Base-by-base conservation (phyloP, 2,113 vertebrate species). In the Oxygymnocypris stewartii region DNA sequence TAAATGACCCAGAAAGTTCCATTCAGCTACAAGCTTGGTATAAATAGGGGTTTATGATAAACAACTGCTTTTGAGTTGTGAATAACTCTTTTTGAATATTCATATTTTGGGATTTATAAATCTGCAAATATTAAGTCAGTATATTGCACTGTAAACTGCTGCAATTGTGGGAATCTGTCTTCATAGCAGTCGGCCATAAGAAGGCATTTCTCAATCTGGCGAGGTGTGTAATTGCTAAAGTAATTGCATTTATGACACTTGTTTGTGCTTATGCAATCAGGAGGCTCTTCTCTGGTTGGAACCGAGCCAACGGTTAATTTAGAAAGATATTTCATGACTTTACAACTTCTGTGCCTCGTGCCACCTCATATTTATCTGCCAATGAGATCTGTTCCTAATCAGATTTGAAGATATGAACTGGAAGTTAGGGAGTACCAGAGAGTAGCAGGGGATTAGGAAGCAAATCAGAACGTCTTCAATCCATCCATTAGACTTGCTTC, bases 1-100 rank as follows among this genome's bases (percentile, higher is more conserved):
- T 92, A 85, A 89, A 82, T 84, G 91, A 59, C 82, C 79, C 86
- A 94, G 89, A 89, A 90, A 92, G 90, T 87, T n/a, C 40, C 49
- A 73, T 77, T 25, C 47, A 61, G 82, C 65, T 40, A 74, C 47
- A 83, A 84, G 82, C 73, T 76, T 86, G 40, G 47, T 86, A 82
- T 86, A 85, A 79, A 78, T 57, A 85, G 84, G 75, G 51, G 54
- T 74, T 28, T 67, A 13, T 35, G 47, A 35, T 78, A 13, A 63
- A 77, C 7, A 47, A 28, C n/a, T 47, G 16, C 1, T 28, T 79
- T 79, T 80, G 2, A 51, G 75, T 54, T 31, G 47, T 2, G 2
- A 59, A 10, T 76, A 57, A 12, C 79, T 88, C 63, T 82, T 18
- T 85, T 85, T 78, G 71, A 83, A 40, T 44, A 9, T 31, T 42